Evolutionary conservation across 2,888 invertebrate genomes (phyloP), one percentile per base, ranked within the genome.

Genomic region (Pecten maximus): DNA sequence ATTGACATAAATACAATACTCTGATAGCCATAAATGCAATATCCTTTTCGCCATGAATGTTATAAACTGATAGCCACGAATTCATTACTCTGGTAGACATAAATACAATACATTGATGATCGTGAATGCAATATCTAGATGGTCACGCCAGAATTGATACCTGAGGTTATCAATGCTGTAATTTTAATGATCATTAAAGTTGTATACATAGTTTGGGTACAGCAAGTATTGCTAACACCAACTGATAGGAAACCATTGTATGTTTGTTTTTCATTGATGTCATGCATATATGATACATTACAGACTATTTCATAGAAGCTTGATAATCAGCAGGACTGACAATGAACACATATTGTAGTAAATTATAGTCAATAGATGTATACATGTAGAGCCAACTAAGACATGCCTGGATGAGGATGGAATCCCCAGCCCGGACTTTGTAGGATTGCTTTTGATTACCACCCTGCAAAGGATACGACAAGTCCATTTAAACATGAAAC

Each of bases 401-500:
- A 19, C 54, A 54, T 54, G 19, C 74, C 28, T 12, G 28, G 74
- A 50, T 4, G 28, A 28, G 35, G 35, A 35, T 3, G 8, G 35
- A 28, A 35, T 35, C 74, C 1, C 35, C 12, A 6, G 74, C 35
- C 74, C 35, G 6, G 28, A 74, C 74, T 35, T 35, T 74, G 28
- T 35, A 74, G 35, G 10, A 74, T 74, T 74, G 74, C 35, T 28
- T 74, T 74, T 74, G 54, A 74, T 74, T 74, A 74, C 35, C 35
- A 74, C 35, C 74, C 19, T 74, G 35, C 74, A 74, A 8, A 74
- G 74, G 74, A 74, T 28, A 74, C 23, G 35, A 74, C 74, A 35
- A 35, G 74, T 74, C 74, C 74, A 74, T 74, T 74, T 74, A 35
- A 28, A 74, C 74, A 74, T 74, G 74, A 74, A 74, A 74, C 74